phyloP scores from a whole-genome alignment of 2,888 invertebrate genomes.

The Chrysolina haemoptera region DNA sequence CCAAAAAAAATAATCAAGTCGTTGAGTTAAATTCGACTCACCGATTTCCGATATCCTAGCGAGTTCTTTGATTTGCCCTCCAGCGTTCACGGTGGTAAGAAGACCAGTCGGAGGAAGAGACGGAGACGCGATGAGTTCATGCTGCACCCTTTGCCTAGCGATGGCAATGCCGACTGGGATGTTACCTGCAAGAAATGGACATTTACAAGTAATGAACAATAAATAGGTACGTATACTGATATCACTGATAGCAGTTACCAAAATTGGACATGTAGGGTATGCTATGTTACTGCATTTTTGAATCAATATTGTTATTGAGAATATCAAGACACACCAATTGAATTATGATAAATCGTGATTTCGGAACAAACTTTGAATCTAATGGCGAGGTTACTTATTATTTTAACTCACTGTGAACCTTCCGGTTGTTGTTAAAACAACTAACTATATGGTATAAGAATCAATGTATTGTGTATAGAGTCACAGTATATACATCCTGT shows the following conservation, averaged over 20 bases:
- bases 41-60: conserved; percentile 74
- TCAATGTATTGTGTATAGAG: too few relatives aligned
- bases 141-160: conserved; percentile 80
- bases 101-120: conserved; percentile 63
- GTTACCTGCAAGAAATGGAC: conserved; percentile 51
- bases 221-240: neutral
- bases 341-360: too few relatives aligned
- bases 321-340: too few relatives aligned
- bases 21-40: conserved; percentile 64
- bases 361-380: too few relatives aligned
- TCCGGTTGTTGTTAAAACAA: too few relatives aligned
- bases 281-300: neutral
- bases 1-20: too few relatives aligned
- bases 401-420: too few relatives aligned
- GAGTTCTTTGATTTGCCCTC: conserved; percentile 72
- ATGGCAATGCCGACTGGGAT: conserved; percentile 91
- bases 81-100: conserved; percentile 67
- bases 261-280: neutral
- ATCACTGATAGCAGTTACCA: neutral
- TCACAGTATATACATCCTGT: too few relatives aligned
- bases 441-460: too few relatives aligned
- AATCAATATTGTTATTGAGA: neutral
- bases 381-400: too few relatives aligned
- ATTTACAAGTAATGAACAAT: neutral
- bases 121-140: conserved; percentile 68